Conservation (phyloP, 2,888 invertebrate genomes). For the Lasioglossum zephyrum region DNA sequence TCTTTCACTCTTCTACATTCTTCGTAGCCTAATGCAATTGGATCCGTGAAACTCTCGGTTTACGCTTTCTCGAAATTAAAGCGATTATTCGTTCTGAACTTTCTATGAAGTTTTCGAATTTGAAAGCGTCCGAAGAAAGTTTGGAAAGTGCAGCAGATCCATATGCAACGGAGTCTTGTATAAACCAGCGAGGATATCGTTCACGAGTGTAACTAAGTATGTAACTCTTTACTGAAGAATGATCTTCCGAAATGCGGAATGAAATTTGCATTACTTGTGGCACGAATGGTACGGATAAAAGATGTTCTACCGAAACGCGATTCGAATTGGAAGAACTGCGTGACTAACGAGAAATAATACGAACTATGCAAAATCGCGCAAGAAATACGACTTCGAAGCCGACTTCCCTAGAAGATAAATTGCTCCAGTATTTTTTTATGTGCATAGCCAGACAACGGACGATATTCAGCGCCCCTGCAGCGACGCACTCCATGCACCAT, state of each 20-base stretch:
- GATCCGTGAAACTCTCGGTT: background rate
- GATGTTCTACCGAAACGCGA: background rate
- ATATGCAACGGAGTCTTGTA: background rate
- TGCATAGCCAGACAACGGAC: background rate
- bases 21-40: background rate
- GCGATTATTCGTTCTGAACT: background rate
- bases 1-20: background rate
- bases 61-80: background rate
- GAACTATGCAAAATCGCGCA: background rate
- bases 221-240: background rate
- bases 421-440: background rate
- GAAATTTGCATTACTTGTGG: background rate
- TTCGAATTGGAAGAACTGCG: background rate
- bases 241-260: too few species aligned
- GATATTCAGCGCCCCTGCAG: background rate
- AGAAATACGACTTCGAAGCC: background rate
- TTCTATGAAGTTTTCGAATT: background rate
- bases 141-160: background rate
- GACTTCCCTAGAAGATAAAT: background rate
- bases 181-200: background rate
- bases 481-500: slow-evolving; percentile 16
- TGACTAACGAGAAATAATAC: background rate
- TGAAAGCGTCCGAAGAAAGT: background rate
- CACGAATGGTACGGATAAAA: background rate
- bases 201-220: background rate